Evolutionary conservation across 2,113 vertebrate species (phyloP).

Genomic region (Etheostoma spectabile): DNA sequence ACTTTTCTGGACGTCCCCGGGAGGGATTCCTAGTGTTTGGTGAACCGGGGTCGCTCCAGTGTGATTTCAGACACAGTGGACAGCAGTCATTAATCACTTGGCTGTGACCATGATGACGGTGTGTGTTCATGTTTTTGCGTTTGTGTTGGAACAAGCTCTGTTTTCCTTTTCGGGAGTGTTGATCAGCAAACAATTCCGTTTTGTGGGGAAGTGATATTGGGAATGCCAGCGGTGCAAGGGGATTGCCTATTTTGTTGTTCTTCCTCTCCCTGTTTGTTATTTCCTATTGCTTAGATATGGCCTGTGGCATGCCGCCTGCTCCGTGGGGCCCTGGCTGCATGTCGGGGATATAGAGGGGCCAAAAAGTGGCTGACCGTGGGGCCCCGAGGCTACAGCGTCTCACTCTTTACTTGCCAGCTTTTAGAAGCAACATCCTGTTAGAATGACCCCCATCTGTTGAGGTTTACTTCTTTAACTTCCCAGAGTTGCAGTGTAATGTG

Average conservation of each 20-base stretch:
- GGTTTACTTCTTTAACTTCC: constrained; percentile 55
- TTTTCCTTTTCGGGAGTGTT: constrained; percentile 65
- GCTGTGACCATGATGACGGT: constrained; percentile 41
- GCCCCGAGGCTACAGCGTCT: constrained; percentile 24
- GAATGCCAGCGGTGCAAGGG: constrained; percentile 36
- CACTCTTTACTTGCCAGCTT: constrained; percentile 28
- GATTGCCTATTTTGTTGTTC: constrained; percentile 63
- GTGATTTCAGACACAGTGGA: constrained; percentile 77
- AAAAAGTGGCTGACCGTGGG: constrained; percentile 27
- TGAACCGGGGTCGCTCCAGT: constrained; percentile 77
- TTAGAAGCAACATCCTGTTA: constrained; percentile 53
- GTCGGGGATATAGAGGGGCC: constrained; percentile 27
- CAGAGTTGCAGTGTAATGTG: constrained; percentile 34
- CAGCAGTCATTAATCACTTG: constrained; percentile 81
- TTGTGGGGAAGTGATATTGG: constrained; percentile 48
- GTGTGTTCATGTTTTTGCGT: constrained; percentile 33
- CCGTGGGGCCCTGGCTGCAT: constrained; percentile 30
- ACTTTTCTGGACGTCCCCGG: constrained; percentile 75
- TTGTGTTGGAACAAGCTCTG: constrained; percentile 52
- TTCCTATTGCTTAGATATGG: constrained; percentile 64
- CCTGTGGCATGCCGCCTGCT: constrained; percentile 61
- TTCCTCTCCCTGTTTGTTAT: constrained; percentile 66
- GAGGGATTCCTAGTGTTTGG: constrained; percentile 82
- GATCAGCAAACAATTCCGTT: constrained; percentile 72
- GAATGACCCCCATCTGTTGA: constrained; percentile 58